Evolutionary conservation across 1,140 invertebrate genomes (phyloP).

Genomic region (Parasteatoda tepidariorum): DNA sequence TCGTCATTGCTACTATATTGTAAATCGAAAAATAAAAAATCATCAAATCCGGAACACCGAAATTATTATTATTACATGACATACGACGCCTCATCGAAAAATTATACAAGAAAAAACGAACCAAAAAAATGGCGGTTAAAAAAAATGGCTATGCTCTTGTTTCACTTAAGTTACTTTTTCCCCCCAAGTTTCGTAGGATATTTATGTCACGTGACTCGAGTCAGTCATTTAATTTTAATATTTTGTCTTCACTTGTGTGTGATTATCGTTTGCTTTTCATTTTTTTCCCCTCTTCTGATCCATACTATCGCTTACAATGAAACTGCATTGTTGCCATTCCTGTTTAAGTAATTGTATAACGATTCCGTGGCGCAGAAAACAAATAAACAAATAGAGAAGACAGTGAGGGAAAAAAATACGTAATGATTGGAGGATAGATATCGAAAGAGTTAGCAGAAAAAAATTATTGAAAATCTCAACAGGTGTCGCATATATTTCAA

Average conservation of each 20-base stretch:
- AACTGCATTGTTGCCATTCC: not conserved
- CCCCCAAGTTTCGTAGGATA: not conserved
- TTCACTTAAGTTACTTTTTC: not conserved
- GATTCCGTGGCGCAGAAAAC: not conserved
- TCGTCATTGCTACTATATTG: not conserved
- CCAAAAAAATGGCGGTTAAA: not conserved
- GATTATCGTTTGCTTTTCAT: not conserved
- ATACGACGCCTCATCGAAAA: not conserved
- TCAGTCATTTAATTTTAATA: not conserved
- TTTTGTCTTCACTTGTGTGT: not conserved
- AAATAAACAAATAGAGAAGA: not conserved
- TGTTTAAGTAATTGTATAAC: not conserved
- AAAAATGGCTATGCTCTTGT: not conserved
- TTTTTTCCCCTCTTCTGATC: not conserved
- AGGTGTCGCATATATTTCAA: not conserved
- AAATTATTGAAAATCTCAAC: not conserved
- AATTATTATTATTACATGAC: not conserved
- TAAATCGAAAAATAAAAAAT: not conserved
- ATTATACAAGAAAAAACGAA: not conserved
- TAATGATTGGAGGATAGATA: not conserved
- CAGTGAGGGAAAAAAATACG: not conserved
- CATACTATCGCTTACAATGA: too few relatives aligned
- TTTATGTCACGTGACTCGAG: not conserved
- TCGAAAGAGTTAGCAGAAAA: not conserved
- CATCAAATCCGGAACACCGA: not conserved